phyloP scores from a whole-genome alignment of 2,888 invertebrate species.

The Ectobius pallidus region DNA sequence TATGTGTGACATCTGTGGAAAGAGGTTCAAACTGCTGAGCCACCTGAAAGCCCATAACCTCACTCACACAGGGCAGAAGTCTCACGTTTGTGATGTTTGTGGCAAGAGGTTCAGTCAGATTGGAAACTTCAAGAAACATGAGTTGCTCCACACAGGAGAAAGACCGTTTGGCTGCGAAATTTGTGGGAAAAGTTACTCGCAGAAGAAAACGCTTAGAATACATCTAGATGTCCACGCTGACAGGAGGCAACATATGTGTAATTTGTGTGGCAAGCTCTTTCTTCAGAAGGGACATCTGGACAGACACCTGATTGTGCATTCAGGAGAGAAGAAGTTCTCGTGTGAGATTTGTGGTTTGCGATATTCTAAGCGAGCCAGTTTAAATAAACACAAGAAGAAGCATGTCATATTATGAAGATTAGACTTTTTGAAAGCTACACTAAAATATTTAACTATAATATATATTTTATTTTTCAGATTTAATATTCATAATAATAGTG shows the following conservation, averaged over 20 bases:
- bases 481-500: too few relatives aligned
- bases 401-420: too few relatives aligned
- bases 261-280: neutral
- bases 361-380: too few relatives aligned
- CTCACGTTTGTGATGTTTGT: constrained; percentile 30
- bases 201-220: constrained; percentile 19
- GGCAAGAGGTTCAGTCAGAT: constrained; percentile 32
- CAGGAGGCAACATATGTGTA: constrained; percentile 15
- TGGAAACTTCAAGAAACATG: constrained; percentile 37
- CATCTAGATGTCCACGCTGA: constrained; percentile 7
- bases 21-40: constrained; percentile 6
- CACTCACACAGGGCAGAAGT: constrained; percentile 25
- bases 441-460: too few relatives aligned
- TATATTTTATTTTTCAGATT: too few relatives aligned
- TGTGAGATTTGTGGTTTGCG: too few relatives aligned
- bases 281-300: constrained; percentile 3
- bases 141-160: constrained; percentile 39
- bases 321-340: too few relatives aligned
- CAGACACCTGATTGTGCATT: neutral
- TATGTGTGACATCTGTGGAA: constrained; percentile 39
- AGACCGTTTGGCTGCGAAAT: constrained; percentile 38
- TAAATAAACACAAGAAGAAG: too few relatives aligned
- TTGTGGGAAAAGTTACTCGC: constrained; percentile 29
- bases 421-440: too few relatives aligned
- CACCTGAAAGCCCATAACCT: neutral